Conservation (phyloP, 2,797 vertebrate species). For the Galaxias olidus region DNA sequence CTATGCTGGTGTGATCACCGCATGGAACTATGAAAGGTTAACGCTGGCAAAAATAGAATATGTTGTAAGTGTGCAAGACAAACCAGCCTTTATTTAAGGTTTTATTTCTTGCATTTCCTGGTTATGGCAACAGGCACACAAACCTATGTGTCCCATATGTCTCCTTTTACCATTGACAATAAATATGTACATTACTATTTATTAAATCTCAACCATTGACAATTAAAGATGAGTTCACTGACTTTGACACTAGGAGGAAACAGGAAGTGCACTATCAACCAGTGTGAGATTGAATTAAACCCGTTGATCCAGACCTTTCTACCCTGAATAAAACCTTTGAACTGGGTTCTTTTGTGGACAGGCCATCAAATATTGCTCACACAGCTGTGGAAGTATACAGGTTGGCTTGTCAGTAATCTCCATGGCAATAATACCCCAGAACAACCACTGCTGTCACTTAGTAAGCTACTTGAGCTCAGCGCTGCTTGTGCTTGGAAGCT, state of each 20-base stretch:
- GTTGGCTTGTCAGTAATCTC: conserved; percentile 12
- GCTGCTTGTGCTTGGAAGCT: conserved; percentile 37
- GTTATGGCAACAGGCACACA: background rate
- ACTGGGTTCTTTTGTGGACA: conserved; percentile 3
- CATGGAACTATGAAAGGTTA: background rate
- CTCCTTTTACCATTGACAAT: too few species aligned
- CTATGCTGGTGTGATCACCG: background rate
- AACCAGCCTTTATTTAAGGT: conserved; percentile 12
- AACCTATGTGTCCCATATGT: background rate
- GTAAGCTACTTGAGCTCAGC: conserved; percentile 41
- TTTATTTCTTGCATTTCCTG: background rate
- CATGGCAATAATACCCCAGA: conserved; percentile 10
- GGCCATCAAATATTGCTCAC: background rate
- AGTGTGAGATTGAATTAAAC: background rate
- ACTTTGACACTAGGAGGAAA: background rate
- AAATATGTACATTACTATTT: too few species aligned
- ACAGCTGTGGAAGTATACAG: conserved; percentile 12
- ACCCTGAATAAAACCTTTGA: background rate
- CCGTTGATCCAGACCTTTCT: background rate
- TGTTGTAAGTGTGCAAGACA: background rate
- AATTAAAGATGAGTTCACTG: too few species aligned
- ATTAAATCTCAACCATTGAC: too few species aligned
- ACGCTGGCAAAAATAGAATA: conserved; percentile 3
- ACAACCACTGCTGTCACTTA: conserved; percentile 15
- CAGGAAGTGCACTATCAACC: background rate